Conservation (phyloP, 2,113 vertebrate species). For the Pachyramphus minor region DNA sequence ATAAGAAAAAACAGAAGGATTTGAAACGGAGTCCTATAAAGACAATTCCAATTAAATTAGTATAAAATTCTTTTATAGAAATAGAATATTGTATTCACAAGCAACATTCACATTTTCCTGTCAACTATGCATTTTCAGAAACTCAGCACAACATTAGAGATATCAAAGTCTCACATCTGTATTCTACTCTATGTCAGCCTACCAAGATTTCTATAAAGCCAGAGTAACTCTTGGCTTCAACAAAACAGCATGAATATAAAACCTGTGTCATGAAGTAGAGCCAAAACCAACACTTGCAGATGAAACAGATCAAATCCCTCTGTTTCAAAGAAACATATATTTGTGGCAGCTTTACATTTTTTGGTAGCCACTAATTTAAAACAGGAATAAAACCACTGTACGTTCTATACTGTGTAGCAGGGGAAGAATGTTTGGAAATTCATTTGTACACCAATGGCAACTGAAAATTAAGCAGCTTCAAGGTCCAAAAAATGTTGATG, state of each 20-base stretch:
- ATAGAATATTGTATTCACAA: background rate
- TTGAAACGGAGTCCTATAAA: background rate
- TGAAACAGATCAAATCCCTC: background rate
- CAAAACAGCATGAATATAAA: background rate
- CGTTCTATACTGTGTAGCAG: rapidly evolving
- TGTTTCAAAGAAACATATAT: background rate
- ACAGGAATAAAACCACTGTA: background rate
- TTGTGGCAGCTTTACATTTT: background rate
- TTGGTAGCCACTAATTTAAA: background rate
- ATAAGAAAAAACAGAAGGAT: background rate
- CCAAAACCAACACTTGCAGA: background rate
- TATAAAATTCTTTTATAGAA: background rate
- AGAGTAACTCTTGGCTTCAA: background rate
- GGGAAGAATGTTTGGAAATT: background rate
- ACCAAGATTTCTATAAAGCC: background rate
- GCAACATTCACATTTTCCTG: background rate
- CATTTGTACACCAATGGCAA: background rate
- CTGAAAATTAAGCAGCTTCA: background rate
- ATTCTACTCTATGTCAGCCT: background rate
- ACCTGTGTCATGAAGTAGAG: background rate
- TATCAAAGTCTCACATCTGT: background rate
- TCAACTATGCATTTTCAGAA: background rate
- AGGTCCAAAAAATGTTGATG: background rate
- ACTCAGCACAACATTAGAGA: background rate
- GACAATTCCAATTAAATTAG: background rate